Base-by-base conservation (phyloP, 2,888 invertebrate genomes). In the Apamea epomidion region DNA sequence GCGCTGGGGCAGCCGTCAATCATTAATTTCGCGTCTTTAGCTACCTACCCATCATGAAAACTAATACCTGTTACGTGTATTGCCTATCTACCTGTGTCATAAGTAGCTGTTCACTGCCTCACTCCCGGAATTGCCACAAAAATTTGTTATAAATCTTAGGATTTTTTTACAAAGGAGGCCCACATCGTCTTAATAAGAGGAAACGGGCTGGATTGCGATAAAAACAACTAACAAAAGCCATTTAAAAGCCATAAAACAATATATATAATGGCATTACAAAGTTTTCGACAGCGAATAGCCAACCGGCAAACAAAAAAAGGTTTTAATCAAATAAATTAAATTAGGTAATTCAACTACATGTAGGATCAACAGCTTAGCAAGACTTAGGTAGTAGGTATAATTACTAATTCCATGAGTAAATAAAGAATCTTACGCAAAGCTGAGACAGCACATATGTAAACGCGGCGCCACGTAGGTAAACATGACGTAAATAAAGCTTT, bases 21-120 rank as follows among this genome's bases (percentile, higher is more conserved):
- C 78, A 82, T 75, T 78, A 70, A 85, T 85, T 84, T 82, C 83
- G 78, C 73, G 82, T 81, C 68, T 69, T 75, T 81, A 64, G 42
- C 60, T 81, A 65, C 74, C 25, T 58, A 12, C 58, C 10, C 37
- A 65, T 32, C n/a, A 54, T 71, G 42, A 45, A 65, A 70, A 51
- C 25, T 77, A 25, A 65, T 32, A 29, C 37, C 10, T 29, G 37
- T 60, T 18, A 69, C 54, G 10, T 45, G 21, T 37, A 29, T 48
- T 81, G 21, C 7, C 37, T 80, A 60, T 67, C 37, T 42, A n/a
- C n/a, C 10, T 21, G 6, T 51, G 18, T 32, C 14, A 42, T 42
- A 42, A 42, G 42, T 21, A 51, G 14, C 48, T 51, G 29, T 29
- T 29, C 70, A 29, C 48, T 32, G 8, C 29, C 29, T 70, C 70